Evolutionary conservation across 2,797 vertebrate species (phyloP), one percentile per base, ranked within the genome.

Genomic region (Pangasius larnaudii): DNA sequence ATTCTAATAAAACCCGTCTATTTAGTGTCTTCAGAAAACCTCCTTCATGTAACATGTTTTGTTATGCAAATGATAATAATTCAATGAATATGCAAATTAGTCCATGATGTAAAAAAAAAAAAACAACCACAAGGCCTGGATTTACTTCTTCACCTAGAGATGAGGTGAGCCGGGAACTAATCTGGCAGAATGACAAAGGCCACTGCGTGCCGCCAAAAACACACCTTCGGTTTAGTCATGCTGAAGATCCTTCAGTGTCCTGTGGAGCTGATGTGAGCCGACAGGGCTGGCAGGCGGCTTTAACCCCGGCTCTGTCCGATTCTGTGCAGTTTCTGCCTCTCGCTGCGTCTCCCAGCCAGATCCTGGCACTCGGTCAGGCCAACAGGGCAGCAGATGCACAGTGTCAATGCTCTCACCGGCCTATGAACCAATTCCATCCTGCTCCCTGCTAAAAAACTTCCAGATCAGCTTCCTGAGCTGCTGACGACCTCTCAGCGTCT

Each of bases 261-360:
- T 39, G 74, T 81, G 86, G 87, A 79, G 75, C 75, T 86, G 79
- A 90, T 88, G 71, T 53, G 88, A 65, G 79, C 88, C 49, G 88
- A 89, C 63, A 86, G 42, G 79, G 46, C 80, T 86, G 86, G 82
- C 87, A 81, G 87, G 79, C 46, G 65, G 63, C 14, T 13, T 33
- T 86, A 90, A 88, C 89, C 86, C 82, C 71, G 61, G 18, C 59
- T 84, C 82, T 84, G 82, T 84, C 82, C 63, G 63, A 84, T 49
- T 78, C 85, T 51, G 71, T 74, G 53, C 86, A 72, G 51, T 81
- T 49, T 72, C 39, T 88, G 81, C 74, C 58, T 80, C 82, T 53
- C 39, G 22, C 61, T 30, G 53, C 30, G 36, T 61, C 83, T 56
- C 81, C 58, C 88, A 85, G 74, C 33, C 59, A 58, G 49, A 67